phyloP scores from a whole-genome alignment of 53 echinoderm and acorn worm genomes.

The Hippasteria phrygiana region DNA sequence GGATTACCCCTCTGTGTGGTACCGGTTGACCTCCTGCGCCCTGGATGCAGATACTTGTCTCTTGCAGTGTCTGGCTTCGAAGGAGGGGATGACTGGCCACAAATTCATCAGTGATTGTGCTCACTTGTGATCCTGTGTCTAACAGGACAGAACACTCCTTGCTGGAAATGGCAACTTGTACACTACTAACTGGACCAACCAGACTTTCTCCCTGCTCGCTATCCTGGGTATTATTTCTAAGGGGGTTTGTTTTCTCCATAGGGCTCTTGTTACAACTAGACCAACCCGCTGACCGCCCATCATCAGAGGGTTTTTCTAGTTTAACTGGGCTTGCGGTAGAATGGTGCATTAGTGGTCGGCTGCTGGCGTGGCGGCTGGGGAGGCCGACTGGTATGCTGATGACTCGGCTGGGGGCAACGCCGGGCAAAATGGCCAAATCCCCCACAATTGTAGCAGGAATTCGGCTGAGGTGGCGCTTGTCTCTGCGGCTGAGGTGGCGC shows the following conservation, averaged over 20 bases:
- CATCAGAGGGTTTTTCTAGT: constrained; percentile 27
- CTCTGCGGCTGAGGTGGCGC: too few species aligned
- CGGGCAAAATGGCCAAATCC: background rate
- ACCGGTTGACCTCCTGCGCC: constrained; percentile 62
- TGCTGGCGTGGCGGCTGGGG: too few species aligned
- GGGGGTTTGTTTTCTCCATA: background rate
- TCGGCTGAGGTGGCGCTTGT: too few species aligned
- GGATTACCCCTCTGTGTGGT: constrained; percentile 34
- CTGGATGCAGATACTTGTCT: constrained; percentile 2
- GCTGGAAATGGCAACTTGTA: background rate
- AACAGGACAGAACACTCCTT: constrained; percentile 20
- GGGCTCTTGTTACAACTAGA: background rate
- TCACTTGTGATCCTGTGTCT: constrained; percentile 68
- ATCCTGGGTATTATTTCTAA: background rate
- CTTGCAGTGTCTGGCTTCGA: background rate
- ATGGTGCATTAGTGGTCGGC: too few species aligned
- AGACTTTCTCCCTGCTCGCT: background rate
- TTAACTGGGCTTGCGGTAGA: constrained; percentile 16
- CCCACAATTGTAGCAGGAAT: background rate
- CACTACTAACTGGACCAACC: constrained; percentile 14
- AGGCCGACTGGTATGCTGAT: too few species aligned
- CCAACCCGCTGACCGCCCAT: constrained; percentile 40
- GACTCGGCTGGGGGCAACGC: too few species aligned
- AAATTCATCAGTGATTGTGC: constrained; percentile 24
- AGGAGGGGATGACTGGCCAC: background rate